Conservation (phyloP, 2,888 invertebrate species). For the Agrotis ipsilon region DNA sequence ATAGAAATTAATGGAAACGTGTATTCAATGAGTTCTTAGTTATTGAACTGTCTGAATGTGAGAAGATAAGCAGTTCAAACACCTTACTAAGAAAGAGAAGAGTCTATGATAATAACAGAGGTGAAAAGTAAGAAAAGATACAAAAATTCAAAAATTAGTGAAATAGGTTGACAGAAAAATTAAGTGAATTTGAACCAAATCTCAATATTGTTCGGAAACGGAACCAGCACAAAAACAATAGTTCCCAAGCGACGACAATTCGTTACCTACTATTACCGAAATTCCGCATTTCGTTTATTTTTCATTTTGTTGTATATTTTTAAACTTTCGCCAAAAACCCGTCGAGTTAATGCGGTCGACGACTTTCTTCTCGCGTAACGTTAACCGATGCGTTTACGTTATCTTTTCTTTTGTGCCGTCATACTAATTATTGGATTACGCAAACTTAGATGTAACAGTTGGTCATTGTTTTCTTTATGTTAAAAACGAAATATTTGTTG, state of each 20-base stretch:
- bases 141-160: not conserved
- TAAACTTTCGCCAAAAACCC: conserved; percentile 71
- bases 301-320: conserved; percentile 56
- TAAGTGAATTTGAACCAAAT: conserved; percentile 21
- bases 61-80: not conserved
- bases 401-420: conserved; percentile 71
- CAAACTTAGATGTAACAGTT: conserved; percentile 63
- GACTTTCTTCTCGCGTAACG: conserved; percentile 66
- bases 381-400: conserved; percentile 64
- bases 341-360: conserved; percentile 56
- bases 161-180: not conserved
- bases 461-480: conserved; percentile 30
- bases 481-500: conserved; percentile 29
- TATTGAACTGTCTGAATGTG: not conserved
- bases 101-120: not conserved
- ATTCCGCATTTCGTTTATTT: conserved; percentile 56
- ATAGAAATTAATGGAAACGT: conserved; percentile 1
- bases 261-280: conserved; percentile 54
- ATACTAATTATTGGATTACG: conserved; percentile 70
- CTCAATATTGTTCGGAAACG: conserved; percentile 47
- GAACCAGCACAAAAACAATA: conserved; percentile 48
- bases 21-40: not conserved
- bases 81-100: not conserved
- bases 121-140: not conserved
- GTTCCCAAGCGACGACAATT: conserved; percentile 55